Base-by-base conservation (phyloP, 2,797 vertebrate genomes). In the Pterois miles region DNA sequence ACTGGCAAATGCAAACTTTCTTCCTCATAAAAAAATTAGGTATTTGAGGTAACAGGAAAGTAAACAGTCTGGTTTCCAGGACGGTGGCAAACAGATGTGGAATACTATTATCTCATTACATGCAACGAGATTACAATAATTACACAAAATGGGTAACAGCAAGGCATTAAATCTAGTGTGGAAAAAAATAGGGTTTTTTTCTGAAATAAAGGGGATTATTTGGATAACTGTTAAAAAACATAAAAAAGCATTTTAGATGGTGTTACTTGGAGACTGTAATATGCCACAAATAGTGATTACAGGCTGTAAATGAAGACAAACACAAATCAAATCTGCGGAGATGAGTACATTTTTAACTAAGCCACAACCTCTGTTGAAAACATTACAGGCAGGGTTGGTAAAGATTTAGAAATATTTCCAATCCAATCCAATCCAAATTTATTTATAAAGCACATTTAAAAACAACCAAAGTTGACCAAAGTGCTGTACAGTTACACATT, bases 31-130 rank as follows among this genome's bases (percentile, higher is more conserved):
- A 86, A 78, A 86, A 81, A 77, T 56, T 65, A 71, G 72, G 50
- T 14, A 62, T 74, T 58, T 63, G 66, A 72, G 52, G 63, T 53
- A 80, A 4, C 25, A 43, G 29, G 31, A 74, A 77, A 83, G 64
- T 65, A 74, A 88, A 83, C 70, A 75, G 63, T 65, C 71, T 60
- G 76, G 65, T 83, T 89, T 87, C 40, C 66, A 81, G 68, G 57
- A 82, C 14, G 13, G 52, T 75, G 65, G 68, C 40, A n/a, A 72
- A 80, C 34, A 73, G 54, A 73, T 73, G 82, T 57, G 36, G 63
- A 59, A 52, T 36, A 79, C 76, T 65, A 81, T 73, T 79, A 81
- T 83, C 81, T 84, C 67, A 76, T 78, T 83, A 78, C 14, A 76
- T 80, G 69, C 52, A 52, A 78, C 31, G 10, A 69, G 52, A 88